Evolutionary conservation across 2,888 invertebrate genomes (phyloP).

Genomic region (Standfussiana lucernea): DNA sequence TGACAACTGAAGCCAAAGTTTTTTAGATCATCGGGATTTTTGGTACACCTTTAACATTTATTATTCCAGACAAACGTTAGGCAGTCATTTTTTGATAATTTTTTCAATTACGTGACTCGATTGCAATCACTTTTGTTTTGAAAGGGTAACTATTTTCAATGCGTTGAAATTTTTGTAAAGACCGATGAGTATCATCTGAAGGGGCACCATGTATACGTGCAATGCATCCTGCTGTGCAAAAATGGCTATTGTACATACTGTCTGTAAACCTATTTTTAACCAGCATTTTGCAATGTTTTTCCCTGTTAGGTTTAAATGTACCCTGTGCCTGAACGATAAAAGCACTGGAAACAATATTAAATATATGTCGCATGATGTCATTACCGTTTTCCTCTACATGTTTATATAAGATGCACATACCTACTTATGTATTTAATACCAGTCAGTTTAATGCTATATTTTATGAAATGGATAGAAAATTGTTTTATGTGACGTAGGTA

Average conservation of each 20-base stretch:
- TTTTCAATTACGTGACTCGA: slow-evolving; percentile 1
- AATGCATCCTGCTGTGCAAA: not conserved
- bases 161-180: not conserved
- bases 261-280: slow-evolving; percentile 2
- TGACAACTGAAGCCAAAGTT: not conserved
- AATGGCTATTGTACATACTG: not conserved
- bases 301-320: not conserved
- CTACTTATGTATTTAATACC: slow-evolving; percentile 7
- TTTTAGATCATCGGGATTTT: not conserved
- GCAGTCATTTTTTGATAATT: not conserved
- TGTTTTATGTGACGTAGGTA: slow-evolving; percentile 27
- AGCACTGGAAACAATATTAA: slow-evolving; percentile 3
- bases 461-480: slow-evolving; percentile 45
- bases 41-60: not conserved
- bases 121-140: not conserved
- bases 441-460: slow-evolving; percentile 10
- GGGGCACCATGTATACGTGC: not conserved
- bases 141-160: not conserved
- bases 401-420: slow-evolving; percentile 31
- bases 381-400: slow-evolving; percentile 51
- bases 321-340: slow-evolving; percentile 11
- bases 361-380: slow-evolving; percentile 17
- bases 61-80: not conserved
- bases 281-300: slow-evolving; percentile 25
- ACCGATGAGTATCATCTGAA: not conserved